phyloP scores from a whole-genome alignment of 2,113 vertebrate species.

The Callopanchax toddi region DNA sequence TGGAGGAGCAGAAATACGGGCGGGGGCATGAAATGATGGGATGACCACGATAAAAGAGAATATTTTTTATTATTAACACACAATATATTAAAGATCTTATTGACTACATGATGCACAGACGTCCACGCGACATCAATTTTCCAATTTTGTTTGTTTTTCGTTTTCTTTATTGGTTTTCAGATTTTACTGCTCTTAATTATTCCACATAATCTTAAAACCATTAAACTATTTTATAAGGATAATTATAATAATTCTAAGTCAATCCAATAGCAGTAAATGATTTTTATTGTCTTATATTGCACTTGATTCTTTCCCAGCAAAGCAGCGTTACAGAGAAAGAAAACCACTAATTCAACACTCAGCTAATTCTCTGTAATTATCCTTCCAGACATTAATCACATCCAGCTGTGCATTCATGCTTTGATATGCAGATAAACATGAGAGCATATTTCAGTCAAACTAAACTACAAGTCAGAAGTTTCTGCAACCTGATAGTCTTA shows the following conservation, averaged over 20 bases:
- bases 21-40: neutral
- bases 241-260: neutral
- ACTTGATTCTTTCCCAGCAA: neutral
- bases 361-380: slow-evolving; percentile 14
- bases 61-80: slow-evolving; percentile 12
- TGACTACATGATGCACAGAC: too few relatives aligned
- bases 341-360: too few relatives aligned
- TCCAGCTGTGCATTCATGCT: neutral
- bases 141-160: too few relatives aligned
- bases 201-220: neutral
- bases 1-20: neutral
- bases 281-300: neutral
- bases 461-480: neutral
- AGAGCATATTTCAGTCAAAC: neutral
- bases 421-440: neutral
- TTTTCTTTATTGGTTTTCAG: too few relatives aligned
- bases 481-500: neutral
- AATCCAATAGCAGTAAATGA: neutral
- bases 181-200: neutral
- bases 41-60: slow-evolving; percentile 23
- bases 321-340: neutral
- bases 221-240: too few relatives aligned
- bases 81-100: too few relatives aligned
- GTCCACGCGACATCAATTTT: too few relatives aligned
- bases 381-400: neutral